Conservation (phyloP, 2,888 invertebrate species). For the Onchidella celtica region DNA sequence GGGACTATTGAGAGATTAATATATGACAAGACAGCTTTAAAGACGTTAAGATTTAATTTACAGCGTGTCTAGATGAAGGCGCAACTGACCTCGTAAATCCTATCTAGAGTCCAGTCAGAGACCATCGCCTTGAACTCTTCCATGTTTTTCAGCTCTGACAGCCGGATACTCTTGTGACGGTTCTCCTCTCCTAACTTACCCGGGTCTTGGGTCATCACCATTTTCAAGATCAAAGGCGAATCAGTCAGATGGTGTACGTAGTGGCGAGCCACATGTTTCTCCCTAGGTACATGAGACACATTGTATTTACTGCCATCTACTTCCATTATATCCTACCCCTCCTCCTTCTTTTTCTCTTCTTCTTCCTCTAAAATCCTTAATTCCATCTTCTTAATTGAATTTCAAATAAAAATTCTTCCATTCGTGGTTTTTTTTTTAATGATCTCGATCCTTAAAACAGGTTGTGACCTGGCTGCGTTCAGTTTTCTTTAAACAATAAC, state of each 20-base stretch:
- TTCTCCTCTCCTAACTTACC: conserved; percentile 44
- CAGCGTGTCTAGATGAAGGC: no score
- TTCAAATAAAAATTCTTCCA: neutral
- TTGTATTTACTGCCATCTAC: no score
- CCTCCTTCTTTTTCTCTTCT: neutral
- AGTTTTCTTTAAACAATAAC: no score
- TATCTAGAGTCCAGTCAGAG: conserved; percentile 49
- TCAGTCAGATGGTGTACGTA: conserved; percentile 45
- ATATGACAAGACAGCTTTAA: no score
- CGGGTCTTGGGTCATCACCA: conserved; percentile 53
- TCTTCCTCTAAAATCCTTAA: conserved; percentile 2
- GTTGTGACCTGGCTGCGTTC: no score
- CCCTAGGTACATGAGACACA: conserved; percentile 13
- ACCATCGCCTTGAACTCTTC: conserved; percentile 55
- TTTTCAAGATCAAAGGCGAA: conserved; percentile 32
- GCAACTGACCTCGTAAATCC: conserved; percentile 48
- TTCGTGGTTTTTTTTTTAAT: no score
- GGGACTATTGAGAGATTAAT: no score
- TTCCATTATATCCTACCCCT: neutral
- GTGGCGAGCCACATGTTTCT: conserved; percentile 35
- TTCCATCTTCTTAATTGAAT: neutral
- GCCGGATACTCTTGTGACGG: conserved; percentile 43
- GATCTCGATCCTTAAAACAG: no score
- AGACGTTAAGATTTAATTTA: no score
- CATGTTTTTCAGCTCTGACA: conserved; percentile 50